Evolutionary conservation across 1,140 invertebrate genomes (phyloP).

Genomic region (Metaphire vulgaris): DNA sequence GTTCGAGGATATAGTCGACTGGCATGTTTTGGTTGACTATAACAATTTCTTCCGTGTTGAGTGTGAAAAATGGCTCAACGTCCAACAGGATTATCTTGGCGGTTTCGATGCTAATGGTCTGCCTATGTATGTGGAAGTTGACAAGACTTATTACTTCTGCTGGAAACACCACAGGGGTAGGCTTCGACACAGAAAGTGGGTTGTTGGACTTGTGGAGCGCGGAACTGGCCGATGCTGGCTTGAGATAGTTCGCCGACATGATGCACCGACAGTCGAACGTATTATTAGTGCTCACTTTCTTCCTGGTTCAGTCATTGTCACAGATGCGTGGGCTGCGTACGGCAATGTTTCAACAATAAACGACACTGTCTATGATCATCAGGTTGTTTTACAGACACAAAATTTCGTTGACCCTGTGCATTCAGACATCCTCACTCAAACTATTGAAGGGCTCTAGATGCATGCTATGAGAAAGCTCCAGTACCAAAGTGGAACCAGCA

Average conservation of each 20-base stretch:
- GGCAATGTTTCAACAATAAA: not conserved
- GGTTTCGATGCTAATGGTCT: constrained; percentile 1
- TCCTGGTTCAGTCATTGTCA: not conserved
- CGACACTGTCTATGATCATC: not conserved
- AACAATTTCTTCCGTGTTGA: constrained; percentile 1
- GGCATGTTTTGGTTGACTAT: not conserved
- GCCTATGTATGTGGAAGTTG: not conserved
- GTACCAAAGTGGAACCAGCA: constrained; percentile 6
- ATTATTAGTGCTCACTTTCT: not conserved
- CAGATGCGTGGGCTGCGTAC: not conserved
- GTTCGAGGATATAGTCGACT: not conserved
- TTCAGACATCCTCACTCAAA: not conserved
- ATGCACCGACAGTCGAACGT: not conserved
- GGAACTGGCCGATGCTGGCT: not conserved
- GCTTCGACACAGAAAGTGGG: not conserved
- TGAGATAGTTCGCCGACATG: not conserved
- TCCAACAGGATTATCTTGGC: not conserved
- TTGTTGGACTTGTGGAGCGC: not conserved
- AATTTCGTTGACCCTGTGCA: constrained; percentile 7
- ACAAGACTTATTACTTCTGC: not conserved
- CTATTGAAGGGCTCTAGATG: constrained; percentile 7
- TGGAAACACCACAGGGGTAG: not conserved
- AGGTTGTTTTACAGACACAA: not conserved
- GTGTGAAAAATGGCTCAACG: not conserved
- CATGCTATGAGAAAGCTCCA: not conserved